Evolutionary conservation across 2,113 vertebrate genomes (phyloP).

Genomic region (Platysternon megacephalum): DNA sequence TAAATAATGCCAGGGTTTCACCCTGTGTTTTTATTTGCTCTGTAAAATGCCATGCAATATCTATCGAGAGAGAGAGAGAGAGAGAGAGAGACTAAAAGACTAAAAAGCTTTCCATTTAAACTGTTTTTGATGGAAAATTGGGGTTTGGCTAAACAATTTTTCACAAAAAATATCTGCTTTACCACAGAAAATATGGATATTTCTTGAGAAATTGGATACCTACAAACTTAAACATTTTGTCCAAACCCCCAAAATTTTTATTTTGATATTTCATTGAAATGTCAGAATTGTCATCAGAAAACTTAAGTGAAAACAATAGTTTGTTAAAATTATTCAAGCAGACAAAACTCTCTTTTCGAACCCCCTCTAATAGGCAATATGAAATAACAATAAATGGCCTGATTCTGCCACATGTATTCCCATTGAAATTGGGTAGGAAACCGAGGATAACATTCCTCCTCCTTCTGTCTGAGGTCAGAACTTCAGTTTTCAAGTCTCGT

Average conservation of each 20-base stretch:
- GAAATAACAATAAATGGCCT: not conserved
- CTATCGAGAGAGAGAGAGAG: no score
- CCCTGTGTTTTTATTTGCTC: not conserved
- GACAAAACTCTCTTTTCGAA: not conserved
- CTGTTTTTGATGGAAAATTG: not conserved
- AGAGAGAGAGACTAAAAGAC: no score
- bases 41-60: not conserved
- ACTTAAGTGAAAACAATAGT: fast-evolving
- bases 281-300: not conserved
- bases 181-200: not conserved
- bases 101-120: not conserved
- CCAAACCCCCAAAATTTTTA: not conserved
- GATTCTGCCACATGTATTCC: not conserved
- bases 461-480: not conserved
- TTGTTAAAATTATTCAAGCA: fast-evolving
- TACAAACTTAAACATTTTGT: not conserved
- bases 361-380: not conserved
- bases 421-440: not conserved
- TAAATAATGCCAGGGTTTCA: not conserved
- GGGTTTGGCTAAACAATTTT: not conserved
- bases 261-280: not conserved
- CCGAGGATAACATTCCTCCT: not conserved
- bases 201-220: not conserved
- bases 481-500: not conserved
- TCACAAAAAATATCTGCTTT: not conserved